Conservation (phyloP, 2,797 vertebrate species). For the Sciurus carolinensis region DNA sequence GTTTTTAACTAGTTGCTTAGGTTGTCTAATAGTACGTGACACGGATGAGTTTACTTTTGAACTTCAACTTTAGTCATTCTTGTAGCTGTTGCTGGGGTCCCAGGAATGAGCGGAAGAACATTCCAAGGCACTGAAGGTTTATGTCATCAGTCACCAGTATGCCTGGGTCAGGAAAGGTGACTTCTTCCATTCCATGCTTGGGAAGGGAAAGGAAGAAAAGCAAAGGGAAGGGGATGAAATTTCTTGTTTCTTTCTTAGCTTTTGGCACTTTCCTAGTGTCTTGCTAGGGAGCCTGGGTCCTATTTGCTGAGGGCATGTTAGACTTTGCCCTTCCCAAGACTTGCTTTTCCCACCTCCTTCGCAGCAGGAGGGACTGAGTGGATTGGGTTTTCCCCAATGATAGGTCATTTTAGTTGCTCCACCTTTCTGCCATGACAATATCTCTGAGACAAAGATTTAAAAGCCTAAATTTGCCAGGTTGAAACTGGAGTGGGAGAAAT, state of each 20-base stretch:
- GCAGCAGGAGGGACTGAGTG: neutral
- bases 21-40: neutral
- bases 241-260: neutral
- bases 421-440: neutral
- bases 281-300: neutral
- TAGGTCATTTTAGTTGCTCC: neutral
- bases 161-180: neutral
- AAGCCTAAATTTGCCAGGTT: neutral
- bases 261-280: neutral
- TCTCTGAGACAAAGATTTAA: neutral
- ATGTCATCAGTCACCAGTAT: neutral
- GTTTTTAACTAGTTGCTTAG: neutral
- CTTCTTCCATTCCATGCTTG: neutral
- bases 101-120: neutral
- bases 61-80: neutral
- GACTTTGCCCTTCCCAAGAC: neutral
- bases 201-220: neutral
- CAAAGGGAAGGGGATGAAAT: neutral
- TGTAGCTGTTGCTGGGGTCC: neutral
- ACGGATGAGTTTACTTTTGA: slow-evolving; percentile 30
- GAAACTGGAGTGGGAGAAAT: slow-evolving; percentile 29
- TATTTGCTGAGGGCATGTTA: neutral
- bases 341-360: neutral
- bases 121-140: neutral
- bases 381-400: neutral